A percentile compares a stretch with the other conserved stretches of the same genome.
phyloP scores from a whole-genome alignment of 1,140 invertebrate genomes.

The Lepidurus packardi region DNA sequence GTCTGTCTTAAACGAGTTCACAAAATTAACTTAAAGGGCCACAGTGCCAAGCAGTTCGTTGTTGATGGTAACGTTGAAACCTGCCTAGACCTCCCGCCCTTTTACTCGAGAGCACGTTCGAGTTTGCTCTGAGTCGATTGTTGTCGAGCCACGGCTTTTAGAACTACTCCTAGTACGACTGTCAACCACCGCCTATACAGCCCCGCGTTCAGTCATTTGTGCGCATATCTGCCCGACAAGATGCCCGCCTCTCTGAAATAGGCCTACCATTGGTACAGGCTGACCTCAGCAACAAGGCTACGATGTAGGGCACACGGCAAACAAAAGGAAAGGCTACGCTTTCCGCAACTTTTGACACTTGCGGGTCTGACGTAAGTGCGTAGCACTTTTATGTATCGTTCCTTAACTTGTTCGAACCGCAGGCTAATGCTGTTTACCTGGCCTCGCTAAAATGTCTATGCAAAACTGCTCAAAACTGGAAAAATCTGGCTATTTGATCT shows the following conservation, averaged over 20 bases:
- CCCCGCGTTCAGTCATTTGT: not conserved
- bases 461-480: too few species aligned
- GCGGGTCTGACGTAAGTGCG: not conserved
- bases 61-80: not conserved
- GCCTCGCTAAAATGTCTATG: too few species aligned
- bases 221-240: not conserved
- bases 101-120: not conserved
- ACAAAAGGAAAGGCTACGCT: not conserved
- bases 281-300: not conserved
- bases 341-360: not conserved
- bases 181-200: constrained; percentile 17
- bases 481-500: too few species aligned
- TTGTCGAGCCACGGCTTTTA: not conserved
- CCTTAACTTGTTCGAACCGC: too few species aligned
- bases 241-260: not conserved
- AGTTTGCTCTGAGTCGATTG: not conserved
- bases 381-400: too few species aligned
- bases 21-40: not conserved
- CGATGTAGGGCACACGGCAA: not conserved
- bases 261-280: not conserved
- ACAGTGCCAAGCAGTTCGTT: not conserved
- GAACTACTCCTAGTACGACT: not conserved
- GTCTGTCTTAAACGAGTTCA: not conserved
- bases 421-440: too few species aligned
- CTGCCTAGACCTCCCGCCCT: not conserved